Evolutionary conservation across 2,113 vertebrate species (phyloP).

Genomic region (Puntigrus tetrazona): DNA sequence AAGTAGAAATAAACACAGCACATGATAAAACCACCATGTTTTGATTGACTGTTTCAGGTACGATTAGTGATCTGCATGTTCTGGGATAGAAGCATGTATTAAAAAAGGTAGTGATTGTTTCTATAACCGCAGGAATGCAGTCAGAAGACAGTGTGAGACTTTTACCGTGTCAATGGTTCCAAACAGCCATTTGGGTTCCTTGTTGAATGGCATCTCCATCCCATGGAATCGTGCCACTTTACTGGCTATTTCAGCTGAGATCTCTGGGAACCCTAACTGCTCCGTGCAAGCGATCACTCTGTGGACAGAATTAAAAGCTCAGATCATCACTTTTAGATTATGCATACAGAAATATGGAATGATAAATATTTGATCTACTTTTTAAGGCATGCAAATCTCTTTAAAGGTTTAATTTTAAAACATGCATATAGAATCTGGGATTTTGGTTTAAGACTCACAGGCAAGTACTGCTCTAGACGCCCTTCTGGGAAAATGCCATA

Average conservation of each 20-base stretch:
- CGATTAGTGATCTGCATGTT: background rate
- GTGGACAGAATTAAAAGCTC: background rate
- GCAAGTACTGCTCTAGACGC: constrained; percentile 90
- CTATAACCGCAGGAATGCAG: background rate
- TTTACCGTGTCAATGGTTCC: constrained; percentile 86
- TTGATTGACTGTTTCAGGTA: background rate
- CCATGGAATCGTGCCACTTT: constrained; percentile 88
- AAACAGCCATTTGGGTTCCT: constrained; percentile 93
- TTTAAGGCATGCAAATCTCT: background rate
- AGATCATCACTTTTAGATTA: background rate
- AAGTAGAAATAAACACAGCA: background rate
- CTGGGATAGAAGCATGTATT: background rate
- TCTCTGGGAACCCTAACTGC: constrained; percentile 77
- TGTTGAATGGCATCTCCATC: constrained; percentile 98
- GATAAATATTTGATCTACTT: background rate
- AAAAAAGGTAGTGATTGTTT: background rate
- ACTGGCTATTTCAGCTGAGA: constrained; percentile 83
- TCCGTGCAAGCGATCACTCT: constrained; percentile 83
- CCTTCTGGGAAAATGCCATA: constrained; percentile 92
- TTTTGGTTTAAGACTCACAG: constrained; percentile 69
- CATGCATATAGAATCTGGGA: background rate
- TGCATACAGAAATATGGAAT: background rate
- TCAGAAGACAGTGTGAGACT: background rate
- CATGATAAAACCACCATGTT: background rate
- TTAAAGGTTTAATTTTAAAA: background rate